Base-by-base conservation (phyloP, 2,888 invertebrate species). In the Folsomia candida region DNA sequence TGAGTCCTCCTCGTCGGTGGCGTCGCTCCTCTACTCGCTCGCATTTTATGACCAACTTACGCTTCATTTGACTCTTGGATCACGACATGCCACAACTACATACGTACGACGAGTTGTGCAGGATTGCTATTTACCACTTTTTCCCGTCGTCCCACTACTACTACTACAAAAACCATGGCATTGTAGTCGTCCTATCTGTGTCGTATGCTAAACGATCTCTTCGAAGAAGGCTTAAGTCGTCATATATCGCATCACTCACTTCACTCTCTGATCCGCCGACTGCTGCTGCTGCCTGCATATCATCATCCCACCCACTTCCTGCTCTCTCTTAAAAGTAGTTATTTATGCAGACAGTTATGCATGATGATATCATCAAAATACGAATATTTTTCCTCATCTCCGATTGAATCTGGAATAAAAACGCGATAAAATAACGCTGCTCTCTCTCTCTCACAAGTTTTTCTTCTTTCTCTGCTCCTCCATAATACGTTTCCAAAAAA, bases 41-140 rank as follows among this genome's bases (percentile, higher is more conserved):
- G 64, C 37, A 37, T 37, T 54, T 54, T 54, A 54, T 54, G 54
- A 62, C 63, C 51, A 71, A 71, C 58, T 67, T 59, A 65, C 73
- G 70, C 69, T 73, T 73, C 73, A 73, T 73, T 73, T 70, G 69
- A 69, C 63, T 63, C 58, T 60, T 47, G 63, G 29, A 28, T 54
- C 20, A n/a, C 6, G 54, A 54, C 54, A 54, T 54, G 54, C 54
- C 54, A 54, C 54, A 54, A 54, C 6, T 14, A 18, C 22, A 6
- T 54, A 6, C 14, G 6, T 14, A 37, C n/a, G n/a, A n/a, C n/a
- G n/a, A n/a, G n/a, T n/a, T n/a, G 37, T 37, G 14, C 18, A 54
- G 22, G 20, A 54, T 54, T 54, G 6, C 54, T 54, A 54, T 22
- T 20, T 54, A 54, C 54, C 54, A 54, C 54, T 54, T 54, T 54